These are phyloP conservation scores for Dolichallabes microphthalmus DNA, from an alignment of 2,113 vertebrate species.

Conservation along the genomic window DNA sequence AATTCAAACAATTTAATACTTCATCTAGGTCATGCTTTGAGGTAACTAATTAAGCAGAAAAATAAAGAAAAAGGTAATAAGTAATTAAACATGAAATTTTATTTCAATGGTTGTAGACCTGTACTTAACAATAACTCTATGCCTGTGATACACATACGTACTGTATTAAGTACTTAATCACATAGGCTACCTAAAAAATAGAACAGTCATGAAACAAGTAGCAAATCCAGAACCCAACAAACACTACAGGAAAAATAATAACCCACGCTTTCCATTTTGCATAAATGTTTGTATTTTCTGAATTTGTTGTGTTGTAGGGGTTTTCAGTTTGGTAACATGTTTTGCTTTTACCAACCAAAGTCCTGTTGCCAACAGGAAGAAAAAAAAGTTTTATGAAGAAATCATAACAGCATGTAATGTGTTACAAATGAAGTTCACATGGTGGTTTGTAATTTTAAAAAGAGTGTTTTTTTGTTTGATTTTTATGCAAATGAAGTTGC, in stretches of 20 bases:
- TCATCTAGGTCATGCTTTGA: not conserved
- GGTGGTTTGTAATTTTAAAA: not conserved
- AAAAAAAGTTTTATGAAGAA: not conserved
- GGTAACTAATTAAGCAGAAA: not conserved
- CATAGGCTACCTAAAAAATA: not conserved
- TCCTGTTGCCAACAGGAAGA: not conserved
- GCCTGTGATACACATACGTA: not conserved
- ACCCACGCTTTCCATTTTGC: not conserved
- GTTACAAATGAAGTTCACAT: not conserved
- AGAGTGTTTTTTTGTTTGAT: not conserved
- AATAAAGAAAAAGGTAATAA: not conserved
- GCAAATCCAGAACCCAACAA: not conserved
- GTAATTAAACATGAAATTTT: not conserved
- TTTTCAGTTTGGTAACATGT: not conserved
- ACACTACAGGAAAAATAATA: not conserved
- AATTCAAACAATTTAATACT: not conserved
- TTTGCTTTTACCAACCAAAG: not conserved
- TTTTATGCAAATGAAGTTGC: constrained; percentile 2
- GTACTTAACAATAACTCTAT: not conserved
- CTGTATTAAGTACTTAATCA: not conserved
- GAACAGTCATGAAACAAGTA: not conserved
- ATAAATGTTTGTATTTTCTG: not conserved
- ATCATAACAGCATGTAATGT: not conserved
- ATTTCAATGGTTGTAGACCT: not conserved
- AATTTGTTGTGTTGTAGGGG: not conserved